Percentiles rank a stretch among this genome's conserved stretches.
Evolutionary conservation across 1,140 invertebrate genomes (phyloP).

Genomic region (Drosophila littoralis): DNA sequence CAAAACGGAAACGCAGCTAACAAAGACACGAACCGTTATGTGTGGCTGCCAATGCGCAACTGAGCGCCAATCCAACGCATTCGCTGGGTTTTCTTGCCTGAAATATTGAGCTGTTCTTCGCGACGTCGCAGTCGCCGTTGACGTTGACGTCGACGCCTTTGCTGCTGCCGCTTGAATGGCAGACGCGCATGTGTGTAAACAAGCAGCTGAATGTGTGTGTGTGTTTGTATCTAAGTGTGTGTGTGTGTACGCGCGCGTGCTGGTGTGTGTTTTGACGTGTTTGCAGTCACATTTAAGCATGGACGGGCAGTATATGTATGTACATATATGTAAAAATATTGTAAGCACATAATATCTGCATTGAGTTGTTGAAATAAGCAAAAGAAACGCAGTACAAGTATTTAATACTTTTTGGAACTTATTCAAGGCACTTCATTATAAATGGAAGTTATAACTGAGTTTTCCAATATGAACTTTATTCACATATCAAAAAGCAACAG

Average conservation of each 20-base stretch:
- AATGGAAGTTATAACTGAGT: too few relatives aligned
- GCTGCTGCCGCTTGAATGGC: constrained; percentile 47
- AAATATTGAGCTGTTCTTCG: constrained; percentile 33
- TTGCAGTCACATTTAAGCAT: constrained; percentile 42
- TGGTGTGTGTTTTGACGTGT: constrained; percentile 38
- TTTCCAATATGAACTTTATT: too few relatives aligned
- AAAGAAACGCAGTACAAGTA: too few relatives aligned
- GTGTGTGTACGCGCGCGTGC: neutral
- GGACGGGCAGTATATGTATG: neutral
- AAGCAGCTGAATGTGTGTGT: constrained; percentile 22
- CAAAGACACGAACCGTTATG: constrained; percentile 58
- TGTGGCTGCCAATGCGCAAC: constrained; percentile 62
- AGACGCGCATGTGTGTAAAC: constrained; percentile 65
- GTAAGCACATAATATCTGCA: constrained; percentile 3
- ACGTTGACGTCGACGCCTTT: constrained; percentile 1
- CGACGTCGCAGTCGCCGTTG: constrained; percentile 21
- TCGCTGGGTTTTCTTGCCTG: constrained; percentile 68
- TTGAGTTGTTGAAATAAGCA: too few relatives aligned
- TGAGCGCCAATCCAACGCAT: constrained; percentile 60
- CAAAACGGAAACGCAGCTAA: constrained; percentile 11
- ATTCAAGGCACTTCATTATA: too few relatives aligned
- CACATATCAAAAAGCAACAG: too few relatives aligned
- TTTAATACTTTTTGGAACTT: too few relatives aligned
- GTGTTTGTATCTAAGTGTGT: constrained; percentile 2
- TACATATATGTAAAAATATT: neutral